Conservation (phyloP, 2,888 invertebrate genomes). For the Villa cingulata region DNA sequence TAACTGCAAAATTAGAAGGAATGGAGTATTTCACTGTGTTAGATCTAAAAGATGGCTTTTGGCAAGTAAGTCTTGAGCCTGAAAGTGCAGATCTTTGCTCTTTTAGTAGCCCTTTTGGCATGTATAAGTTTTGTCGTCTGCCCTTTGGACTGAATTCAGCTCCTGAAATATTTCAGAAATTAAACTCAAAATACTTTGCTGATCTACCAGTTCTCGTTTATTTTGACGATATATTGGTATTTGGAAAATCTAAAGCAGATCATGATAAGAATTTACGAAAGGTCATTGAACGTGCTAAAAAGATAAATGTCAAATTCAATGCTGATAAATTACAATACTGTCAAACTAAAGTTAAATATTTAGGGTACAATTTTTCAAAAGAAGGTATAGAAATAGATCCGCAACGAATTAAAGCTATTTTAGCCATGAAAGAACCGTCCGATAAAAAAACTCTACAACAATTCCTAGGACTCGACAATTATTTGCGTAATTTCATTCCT, state of each 20-base stretch:
- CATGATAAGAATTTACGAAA: too few species aligned
- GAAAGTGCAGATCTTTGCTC: not conserved
- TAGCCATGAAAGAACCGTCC: not conserved
- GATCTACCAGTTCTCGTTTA: conserved; percentile 3
- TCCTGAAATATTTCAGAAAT: too few species aligned
- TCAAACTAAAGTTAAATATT: too few species aligned
- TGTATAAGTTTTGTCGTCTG: too few species aligned
- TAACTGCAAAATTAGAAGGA: conserved; percentile 1
- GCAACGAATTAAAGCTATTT: not conserved
- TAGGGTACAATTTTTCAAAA: too few species aligned
- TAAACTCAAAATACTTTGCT: too few species aligned
- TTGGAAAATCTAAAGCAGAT: too few species aligned
- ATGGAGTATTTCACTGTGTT: conserved; percentile 7
- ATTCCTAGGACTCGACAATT: conserved; percentile 7
- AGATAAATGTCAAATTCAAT: conserved; percentile 7
- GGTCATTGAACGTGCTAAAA: conserved; percentile 2
- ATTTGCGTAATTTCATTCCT: conserved; percentile 5
- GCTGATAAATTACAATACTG: conserved; percentile 3
- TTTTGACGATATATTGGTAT: conserved; percentile 6
- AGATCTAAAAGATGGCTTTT: conserved; percentile 9
- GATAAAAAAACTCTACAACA: conserved; percentile 7
- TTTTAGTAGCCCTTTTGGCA: too few species aligned
- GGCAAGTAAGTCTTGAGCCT: not conserved
- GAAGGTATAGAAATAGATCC: conserved; percentile 3
- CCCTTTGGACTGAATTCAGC: too few species aligned